Base-by-base conservation (phyloP, 1,140 invertebrate species). In the Drosophila dunni region DNA sequence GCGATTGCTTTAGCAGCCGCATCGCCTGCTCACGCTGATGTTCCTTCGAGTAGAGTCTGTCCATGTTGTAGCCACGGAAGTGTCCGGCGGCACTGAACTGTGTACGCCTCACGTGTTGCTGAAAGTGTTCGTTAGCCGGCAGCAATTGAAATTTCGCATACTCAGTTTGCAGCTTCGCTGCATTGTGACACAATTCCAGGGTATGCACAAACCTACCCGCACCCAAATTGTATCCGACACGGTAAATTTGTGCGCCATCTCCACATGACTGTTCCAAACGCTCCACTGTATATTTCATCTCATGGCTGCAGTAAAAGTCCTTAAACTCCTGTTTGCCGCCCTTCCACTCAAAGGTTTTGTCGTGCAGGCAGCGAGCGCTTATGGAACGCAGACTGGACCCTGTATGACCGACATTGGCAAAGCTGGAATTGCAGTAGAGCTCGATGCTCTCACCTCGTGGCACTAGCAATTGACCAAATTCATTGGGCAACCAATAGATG, bases 121-220 rank as follows among this genome's bases (percentile, higher is more conserved):
- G 90, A 53, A 74, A 85, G 50, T 89, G 80, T 17, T 68, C 53
- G 36, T 56, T 91, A 4, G 80, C 85, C 7, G 90, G 90, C 17
- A 24, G 24, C 56, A 91, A 24, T 17, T 60, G 75, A 50, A 82
- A 64, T 24, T n/a, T 38, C 10, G 75, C 73, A 38, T 85, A 90
- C 56, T 80, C 83, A 11, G 90, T 88, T 8, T 70, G 78, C 65
- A 91, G 56, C 20, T 57, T 36, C 1, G 61, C 11, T 1, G 61
- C 64, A 40, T 90, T 66, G 71, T 91, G 86, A 58, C 90, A 91
- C 36, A 91, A 53, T 24, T 76, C 67, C 76, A 91, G 79, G 61
- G 83, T 91, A 46, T 24, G 54, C 51, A 91, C 66, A 75, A 91
- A 91, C 45, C 90, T 78, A 29, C 57, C 54, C 9, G 20, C 65